Evolutionary conservation across 2,888 invertebrate species (phyloP), one percentile per base, ranked within the genome.

Genomic region (Halocaridina rubra): DNA sequence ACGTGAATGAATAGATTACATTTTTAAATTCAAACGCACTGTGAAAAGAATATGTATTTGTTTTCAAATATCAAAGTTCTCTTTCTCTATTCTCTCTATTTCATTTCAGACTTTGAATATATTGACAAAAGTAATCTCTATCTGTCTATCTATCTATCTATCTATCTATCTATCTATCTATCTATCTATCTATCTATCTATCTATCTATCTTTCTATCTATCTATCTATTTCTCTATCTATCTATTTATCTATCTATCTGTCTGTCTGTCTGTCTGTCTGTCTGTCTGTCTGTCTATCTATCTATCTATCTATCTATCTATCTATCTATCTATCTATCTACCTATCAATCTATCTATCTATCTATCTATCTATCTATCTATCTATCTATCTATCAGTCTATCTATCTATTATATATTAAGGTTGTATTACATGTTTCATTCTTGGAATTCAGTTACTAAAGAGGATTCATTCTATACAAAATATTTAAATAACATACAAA

Each of bases 241-340:
- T 67, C 27, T n/a, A 22, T 22, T 27, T 22, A 16, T 74, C 74
- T 46, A 22, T 74, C 46, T 46, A 22, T 74, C 46, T 74, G 39
- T 74, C 74, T 74, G 39, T 74, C 74, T 74, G 39, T 74, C 74
- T 74, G 39, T 74, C 74, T 74, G 39, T 74, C 74, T 74, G 39
- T 74, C 74, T 74, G 39, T 74, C 74, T 74, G 39, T 33, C 74
- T 74, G 39, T 74, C 74, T 74, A 33, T 74, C 74, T 46, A 33
- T 74, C 74, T 74, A 33, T 74, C 39, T 74, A 19, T 46, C 72
- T 72, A 32, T 72, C 39, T 72, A 32, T 72, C 39, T 72, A 32
- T 72, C 72, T 72, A 32, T 72, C 39, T 72, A 32, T 72, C 64
- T 39, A 7, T 13, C 39, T 13, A 7, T 13, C 13, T 39, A 7